A percentile compares a stretch with the other conserved stretches of the same genome.
These are phyloP conservation scores for Lutraria rhynchaena DNA, from an alignment of 1,140 invertebrate genomes.

Conservation along the genomic window DNA sequence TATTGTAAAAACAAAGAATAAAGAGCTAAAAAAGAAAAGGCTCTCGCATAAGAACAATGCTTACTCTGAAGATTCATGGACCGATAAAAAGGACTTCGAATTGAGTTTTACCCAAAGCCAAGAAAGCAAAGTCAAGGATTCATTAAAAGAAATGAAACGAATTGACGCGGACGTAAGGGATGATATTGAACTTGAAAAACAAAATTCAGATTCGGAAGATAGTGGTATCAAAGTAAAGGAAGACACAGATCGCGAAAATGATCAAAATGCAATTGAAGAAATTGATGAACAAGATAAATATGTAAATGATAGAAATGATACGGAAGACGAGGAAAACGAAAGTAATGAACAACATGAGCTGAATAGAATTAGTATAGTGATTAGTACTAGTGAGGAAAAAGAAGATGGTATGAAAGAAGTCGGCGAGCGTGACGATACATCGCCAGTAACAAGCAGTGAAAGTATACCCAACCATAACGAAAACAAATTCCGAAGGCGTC, in stretches of 20 bases:
- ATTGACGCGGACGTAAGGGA: not conserved
- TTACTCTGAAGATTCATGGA: constrained; percentile 12
- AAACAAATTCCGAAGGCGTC: not conserved
- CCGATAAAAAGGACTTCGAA: constrained; percentile 12
- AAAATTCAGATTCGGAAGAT: constrained; percentile 24
- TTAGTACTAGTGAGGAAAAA: not conserved
- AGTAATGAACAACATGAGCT: too few relatives aligned
- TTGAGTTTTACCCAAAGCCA: not conserved
- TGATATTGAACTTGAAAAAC: not conserved
- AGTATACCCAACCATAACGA: not conserved
- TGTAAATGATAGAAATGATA: not conserved
- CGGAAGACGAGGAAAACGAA: not conserved
- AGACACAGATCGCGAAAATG: not conserved
- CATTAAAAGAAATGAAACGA: not conserved
- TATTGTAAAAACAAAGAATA: not conserved
- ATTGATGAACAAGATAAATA: not conserved
- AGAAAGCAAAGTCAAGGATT: not conserved
- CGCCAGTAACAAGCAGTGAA: not conserved
- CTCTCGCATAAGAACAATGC: not conserved
- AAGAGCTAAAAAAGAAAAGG: not conserved
- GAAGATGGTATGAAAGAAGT: not conserved
- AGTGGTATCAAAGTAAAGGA: constrained; percentile 26
- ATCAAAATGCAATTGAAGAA: not conserved
- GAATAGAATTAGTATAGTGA: too few relatives aligned
- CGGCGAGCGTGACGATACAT: not conserved